phyloP scores from a whole-genome alignment of 53 echinoderm and acorn worm genomes.

The Astropecten irregularis region DNA sequence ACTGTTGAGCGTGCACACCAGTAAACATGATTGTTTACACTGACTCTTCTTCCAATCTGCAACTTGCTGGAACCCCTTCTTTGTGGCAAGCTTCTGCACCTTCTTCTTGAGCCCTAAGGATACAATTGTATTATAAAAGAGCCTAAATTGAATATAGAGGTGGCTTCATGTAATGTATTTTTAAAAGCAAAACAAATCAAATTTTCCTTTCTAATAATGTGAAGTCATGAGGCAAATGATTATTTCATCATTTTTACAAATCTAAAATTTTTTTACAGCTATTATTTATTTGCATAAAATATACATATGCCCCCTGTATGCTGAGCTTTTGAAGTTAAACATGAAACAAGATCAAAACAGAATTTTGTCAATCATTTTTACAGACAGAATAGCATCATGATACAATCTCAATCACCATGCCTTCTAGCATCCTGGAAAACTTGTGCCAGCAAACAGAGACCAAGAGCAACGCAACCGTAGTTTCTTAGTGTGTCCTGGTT shows the following conservation, averaged over 20 bases:
- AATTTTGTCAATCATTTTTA: not conserved
- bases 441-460: conserved; percentile 7
- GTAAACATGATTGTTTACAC: conserved; percentile 62
- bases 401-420: not conserved
- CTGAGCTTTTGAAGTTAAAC: no score
- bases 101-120: conserved; percentile 25
- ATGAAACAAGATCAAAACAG: no score
- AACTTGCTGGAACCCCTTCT: conserved; percentile 24
- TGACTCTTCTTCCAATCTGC: conserved; percentile 37
- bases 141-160: no score
- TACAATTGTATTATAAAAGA: no score
- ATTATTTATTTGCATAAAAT: no score
- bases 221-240: no score
- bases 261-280: no score
- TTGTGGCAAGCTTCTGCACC: not conserved
- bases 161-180: no score
- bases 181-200: no score
- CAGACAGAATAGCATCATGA: conserved; percentile 2
- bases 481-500: not conserved
- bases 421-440: conserved; percentile 1
- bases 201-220: no score
- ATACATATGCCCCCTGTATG: no score
- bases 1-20: conserved; percentile 34
- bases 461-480: conserved; percentile 1
- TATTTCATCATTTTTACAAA: no score